Evolutionary conservation across 1,140 invertebrate species (phyloP).

Genomic region (Sycophaga agraensis): DNA sequence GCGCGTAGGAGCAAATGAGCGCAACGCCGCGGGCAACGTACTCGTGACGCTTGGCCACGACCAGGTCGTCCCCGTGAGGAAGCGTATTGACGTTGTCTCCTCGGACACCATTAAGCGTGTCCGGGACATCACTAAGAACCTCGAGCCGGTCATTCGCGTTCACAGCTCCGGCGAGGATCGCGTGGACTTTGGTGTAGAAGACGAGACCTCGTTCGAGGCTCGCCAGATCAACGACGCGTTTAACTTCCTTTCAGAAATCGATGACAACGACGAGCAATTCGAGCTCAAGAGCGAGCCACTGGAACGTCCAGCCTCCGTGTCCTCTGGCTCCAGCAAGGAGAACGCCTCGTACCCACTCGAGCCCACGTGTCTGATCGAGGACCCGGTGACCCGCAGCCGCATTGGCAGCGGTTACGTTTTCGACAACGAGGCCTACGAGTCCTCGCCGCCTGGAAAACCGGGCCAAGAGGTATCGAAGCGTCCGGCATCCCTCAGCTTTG

Average conservation of each 20-base stretch:
- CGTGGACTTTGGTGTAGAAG: constrained; percentile 18
- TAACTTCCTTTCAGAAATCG: constrained; percentile 47
- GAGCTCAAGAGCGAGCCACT: not conserved
- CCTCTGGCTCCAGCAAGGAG: constrained; percentile 8
- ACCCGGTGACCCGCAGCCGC: not conserved
- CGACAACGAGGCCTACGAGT: constrained; percentile 35
- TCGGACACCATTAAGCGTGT: constrained; percentile 54
- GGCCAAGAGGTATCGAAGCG: not conserved
- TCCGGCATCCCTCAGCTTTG: constrained; percentile 27
- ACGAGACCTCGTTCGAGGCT: constrained; percentile 39
- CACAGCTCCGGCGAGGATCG: constrained; percentile 5
- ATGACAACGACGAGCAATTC: constrained; percentile 40
- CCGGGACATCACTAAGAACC: constrained; percentile 51
- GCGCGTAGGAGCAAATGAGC: constrained; percentile 30
- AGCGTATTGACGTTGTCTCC: constrained; percentile 53
- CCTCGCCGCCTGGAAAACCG: constrained; percentile 24
- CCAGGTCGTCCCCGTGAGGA: constrained; percentile 47
- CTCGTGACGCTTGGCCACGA: constrained; percentile 53
- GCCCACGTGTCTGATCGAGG: constrained; percentile 28
- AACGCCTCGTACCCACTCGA: constrained; percentile 33
- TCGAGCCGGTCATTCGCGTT: constrained; percentile 47
- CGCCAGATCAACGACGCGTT: constrained; percentile 50
- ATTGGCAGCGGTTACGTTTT: constrained; percentile 14
- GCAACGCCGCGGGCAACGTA: constrained; percentile 37
- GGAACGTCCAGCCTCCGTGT: too few relatives aligned